phyloP scores from a whole-genome alignment of 2,113 vertebrate species.

The Psilopsiagon aymara region DNA sequence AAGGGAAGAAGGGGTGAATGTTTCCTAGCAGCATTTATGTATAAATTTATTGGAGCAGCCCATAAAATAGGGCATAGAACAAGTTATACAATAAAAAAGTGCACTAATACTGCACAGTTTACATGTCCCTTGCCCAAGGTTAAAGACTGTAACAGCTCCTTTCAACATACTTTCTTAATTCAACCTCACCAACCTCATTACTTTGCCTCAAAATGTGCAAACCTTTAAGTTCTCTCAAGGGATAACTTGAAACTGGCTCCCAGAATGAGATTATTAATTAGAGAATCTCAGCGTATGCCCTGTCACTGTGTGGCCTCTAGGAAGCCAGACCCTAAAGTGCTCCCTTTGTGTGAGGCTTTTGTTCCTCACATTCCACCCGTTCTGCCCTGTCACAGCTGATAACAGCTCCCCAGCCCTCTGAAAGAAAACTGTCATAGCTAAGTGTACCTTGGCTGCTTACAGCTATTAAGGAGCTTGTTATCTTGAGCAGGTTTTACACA shows the following conservation, averaged over 20 bases:
- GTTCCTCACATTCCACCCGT: slow-evolving; percentile 41
- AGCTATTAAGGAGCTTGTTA: slow-evolving; percentile 45
- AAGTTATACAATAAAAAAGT: background rate
- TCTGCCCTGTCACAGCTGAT: slow-evolving; percentile 33
- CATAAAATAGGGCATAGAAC: background rate
- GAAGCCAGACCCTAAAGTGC: slow-evolving; percentile 24
- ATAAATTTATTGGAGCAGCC: slow-evolving; percentile 7
- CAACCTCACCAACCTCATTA: background rate
- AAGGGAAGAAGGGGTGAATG: background rate
- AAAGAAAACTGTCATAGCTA: slow-evolving; percentile 52
- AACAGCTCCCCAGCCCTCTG: slow-evolving; percentile 19
- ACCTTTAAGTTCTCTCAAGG: slow-evolving; percentile 39
- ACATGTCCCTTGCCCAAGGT: background rate
- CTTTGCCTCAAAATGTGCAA: slow-evolving; percentile 23
- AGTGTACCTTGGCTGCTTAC: background rate
- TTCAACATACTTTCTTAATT: slow-evolving; percentile 29
- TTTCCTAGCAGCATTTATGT: background rate
- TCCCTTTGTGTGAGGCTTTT: slow-evolving; percentile 55
- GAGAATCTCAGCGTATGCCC: background rate
- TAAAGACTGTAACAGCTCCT: slow-evolving; percentile 38
- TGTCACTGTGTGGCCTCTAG: slow-evolving; percentile 35
- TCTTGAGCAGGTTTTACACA: slow-evolving; percentile 5
- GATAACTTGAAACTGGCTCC: background rate
- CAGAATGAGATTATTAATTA: slow-evolving; percentile 57
- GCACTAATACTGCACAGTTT: background rate